A percentile compares a stretch with the other conserved stretches of the same genome.
These are phyloP conservation scores for Limenitis camilla DNA, from an alignment of 2,888 invertebrate species.

Conservation along the genomic window DNA sequence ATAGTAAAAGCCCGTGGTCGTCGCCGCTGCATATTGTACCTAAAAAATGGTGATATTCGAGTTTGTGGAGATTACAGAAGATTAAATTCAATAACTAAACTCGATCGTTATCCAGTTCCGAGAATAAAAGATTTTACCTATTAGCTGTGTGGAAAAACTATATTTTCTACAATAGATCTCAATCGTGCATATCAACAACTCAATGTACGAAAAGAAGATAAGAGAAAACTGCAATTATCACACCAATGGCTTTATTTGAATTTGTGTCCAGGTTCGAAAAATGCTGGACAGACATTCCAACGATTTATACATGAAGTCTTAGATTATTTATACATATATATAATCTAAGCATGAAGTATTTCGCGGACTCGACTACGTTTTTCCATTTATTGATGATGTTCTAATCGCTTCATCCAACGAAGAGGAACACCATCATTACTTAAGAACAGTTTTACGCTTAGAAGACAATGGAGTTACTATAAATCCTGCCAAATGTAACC, in stretches of 20 bases:
- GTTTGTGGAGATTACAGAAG: conserved; percentile 9
- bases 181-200: conserved; percentile 25
- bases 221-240: conserved; percentile 21
- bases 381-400: background rate
- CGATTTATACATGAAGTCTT: background rate
- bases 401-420: background rate
- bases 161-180: conserved; percentile 22
- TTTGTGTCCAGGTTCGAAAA: conserved; percentile 12
- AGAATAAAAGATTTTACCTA: conserved; percentile 22
- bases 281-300: conserved; percentile 13
- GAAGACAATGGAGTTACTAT: background rate
- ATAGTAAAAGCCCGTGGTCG: background rate
- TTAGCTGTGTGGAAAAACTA: conserved; percentile 11
- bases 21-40: background rate
- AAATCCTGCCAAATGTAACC: background rate
- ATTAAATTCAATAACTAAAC: conserved; percentile 16
- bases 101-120: conserved; percentile 37
- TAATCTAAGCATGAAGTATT: conserved; percentile 15
- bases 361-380: background rate
- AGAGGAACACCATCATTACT: background rate
- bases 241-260: conserved; percentile 16
- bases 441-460: background rate
- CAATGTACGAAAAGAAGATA: conserved; percentile 11
- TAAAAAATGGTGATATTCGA: conserved; percentile 2
- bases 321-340: background rate